phyloP scores from a whole-genome alignment of 92 coral and sea anemone genomes.

The Siderastrea radians region DNA sequence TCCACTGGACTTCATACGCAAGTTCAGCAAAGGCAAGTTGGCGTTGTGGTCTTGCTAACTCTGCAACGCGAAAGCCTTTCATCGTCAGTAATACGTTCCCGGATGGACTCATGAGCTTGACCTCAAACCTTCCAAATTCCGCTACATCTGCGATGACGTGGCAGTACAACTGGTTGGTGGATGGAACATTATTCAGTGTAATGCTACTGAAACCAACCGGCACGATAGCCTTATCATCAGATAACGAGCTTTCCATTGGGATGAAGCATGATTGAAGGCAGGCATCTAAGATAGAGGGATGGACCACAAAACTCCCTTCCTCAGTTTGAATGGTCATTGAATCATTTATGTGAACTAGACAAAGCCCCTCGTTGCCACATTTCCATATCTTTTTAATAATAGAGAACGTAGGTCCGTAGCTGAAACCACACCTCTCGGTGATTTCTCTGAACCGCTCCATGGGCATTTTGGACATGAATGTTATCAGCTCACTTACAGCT shows the following conservation, averaged over 20 bases:
- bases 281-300: slow-evolving; percentile 91
- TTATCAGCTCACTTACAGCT: slow-evolving; percentile 42
- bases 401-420: slow-evolving; percentile 83
- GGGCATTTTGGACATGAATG: slow-evolving; percentile 66
- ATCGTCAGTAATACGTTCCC: slow-evolving; percentile 66
- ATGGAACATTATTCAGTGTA: neutral
- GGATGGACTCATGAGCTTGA: slow-evolving; percentile 56
- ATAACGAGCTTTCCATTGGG: neutral
- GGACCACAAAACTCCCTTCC: slow-evolving; percentile 70
- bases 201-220: slow-evolving; percentile 48
- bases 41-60: slow-evolving; percentile 34
- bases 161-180: slow-evolving; percentile 57
- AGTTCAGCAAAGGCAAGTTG: slow-evolving; percentile 39
- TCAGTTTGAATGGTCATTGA: slow-evolving; percentile 29
- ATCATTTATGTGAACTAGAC: slow-evolving; percentile 63
- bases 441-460: slow-evolving; percentile 66
- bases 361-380: slow-evolving; percentile 69
- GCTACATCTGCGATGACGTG: slow-evolving; percentile 60
- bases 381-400: slow-evolving; percentile 81
- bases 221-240: slow-evolving; percentile 34
- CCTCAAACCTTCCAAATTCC: slow-evolving; percentile 49
- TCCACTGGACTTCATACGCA: slow-evolving; percentile 68
- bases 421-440: slow-evolving; percentile 72
- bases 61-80: slow-evolving; percentile 65
- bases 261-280: slow-evolving; percentile 86